A percentile compares a stretch with the other conserved stretches of the same genome.
Conservation (phyloP, 2,888 invertebrate genomes). For the Galeruca laticollis region DNA sequence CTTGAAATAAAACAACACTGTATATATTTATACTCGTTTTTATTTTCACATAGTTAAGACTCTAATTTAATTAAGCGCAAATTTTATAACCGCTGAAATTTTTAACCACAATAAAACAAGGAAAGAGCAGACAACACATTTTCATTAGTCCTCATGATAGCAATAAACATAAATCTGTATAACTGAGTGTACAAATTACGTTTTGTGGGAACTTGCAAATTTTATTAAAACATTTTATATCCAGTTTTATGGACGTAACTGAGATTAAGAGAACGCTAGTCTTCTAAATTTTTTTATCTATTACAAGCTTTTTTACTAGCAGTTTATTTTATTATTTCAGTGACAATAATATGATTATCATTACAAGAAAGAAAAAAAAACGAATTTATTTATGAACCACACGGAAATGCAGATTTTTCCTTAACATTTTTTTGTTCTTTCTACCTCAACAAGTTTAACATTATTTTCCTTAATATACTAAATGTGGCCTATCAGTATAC, state of each 20-base stretch:
- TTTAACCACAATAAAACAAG: constrained; percentile 13
- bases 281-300: background rate
- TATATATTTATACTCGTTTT: background rate
- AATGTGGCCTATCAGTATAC: too few species aligned
- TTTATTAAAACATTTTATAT: constrained; percentile 33
- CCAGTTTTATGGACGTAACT: constrained; percentile 24
- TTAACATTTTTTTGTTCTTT: too few species aligned
- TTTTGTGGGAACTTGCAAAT: constrained; percentile 28
- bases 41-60: constrained; percentile 7
- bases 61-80: constrained; percentile 8
- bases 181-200: constrained; percentile 28
- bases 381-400: too few species aligned
- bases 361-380: too few species aligned
- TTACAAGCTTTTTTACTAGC: background rate
- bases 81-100: constrained; percentile 19
- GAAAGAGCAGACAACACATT: constrained; percentile 22
- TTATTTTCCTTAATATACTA: too few species aligned
- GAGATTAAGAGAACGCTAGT: constrained; percentile 15
- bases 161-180: constrained; percentile 35
- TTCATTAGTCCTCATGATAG: constrained; percentile 33
- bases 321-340: background rate
- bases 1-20: background rate
- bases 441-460: too few species aligned
- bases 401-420: too few species aligned
- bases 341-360: too few species aligned